phyloP scores from a whole-genome alignment of 2,888 invertebrate genomes.

The Geotrupes spiniger region DNA sequence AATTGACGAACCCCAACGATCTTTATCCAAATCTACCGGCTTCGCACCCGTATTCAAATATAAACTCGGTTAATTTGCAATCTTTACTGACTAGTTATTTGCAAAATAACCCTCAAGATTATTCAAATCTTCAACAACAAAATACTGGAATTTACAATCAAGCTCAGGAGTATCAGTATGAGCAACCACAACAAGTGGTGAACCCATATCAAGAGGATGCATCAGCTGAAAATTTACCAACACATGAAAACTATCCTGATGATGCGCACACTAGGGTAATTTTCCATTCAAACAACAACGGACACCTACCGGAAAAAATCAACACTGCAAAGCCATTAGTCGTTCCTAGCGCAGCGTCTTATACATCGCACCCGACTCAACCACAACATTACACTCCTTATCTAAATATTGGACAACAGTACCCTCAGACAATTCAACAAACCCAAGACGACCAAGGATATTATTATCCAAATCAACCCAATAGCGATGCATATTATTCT shows the following conservation, averaged over 20 bases:
- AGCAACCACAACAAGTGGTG: conserved; percentile 19
- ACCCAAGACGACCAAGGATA: conserved; percentile 19
- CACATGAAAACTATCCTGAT: conserved; percentile 59
- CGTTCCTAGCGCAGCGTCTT: conserved; percentile 13
- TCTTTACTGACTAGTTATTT: conserved; percentile 56
- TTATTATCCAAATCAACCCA: conserved; percentile 19
- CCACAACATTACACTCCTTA: conserved; percentile 11
- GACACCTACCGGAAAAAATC: conserved; percentile 19
- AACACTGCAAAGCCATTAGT: conserved; percentile 12
- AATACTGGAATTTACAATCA: conserved; percentile 8
- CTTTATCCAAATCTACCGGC: conserved; percentile 58
- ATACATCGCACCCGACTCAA: conserved; percentile 9
- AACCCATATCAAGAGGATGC: conserved; percentile 12
- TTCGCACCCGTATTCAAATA: conserved; percentile 54
- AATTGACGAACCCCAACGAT: conserved; percentile 55
- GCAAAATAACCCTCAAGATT: conserved; percentile 34
- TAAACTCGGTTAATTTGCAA: conserved; percentile 58
- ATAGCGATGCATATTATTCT: conserved; percentile 3
- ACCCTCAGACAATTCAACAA: conserved; percentile 14
- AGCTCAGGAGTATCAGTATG: conserved; percentile 12
- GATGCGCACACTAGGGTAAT: conserved; percentile 59
- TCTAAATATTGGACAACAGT: conserved; percentile 8
- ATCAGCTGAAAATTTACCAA: conserved; percentile 37
- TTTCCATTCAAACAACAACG: conserved; percentile 40
- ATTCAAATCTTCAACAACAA: conserved; percentile 8